Conservation (phyloP, 2,113 vertebrate genomes). For the Dunckerocampus dactyliophorus region DNA sequence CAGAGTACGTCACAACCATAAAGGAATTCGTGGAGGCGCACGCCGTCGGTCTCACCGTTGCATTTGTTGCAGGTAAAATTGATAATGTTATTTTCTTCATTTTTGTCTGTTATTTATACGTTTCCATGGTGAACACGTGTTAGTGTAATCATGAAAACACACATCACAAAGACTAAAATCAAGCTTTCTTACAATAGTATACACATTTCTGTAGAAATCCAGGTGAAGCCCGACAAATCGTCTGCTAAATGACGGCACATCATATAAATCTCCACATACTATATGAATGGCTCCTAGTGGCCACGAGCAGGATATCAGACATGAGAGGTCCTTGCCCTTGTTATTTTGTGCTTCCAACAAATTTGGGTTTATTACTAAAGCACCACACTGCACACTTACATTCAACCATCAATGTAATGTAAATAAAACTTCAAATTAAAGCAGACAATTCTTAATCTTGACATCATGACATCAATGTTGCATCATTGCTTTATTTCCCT, state of each 20-base stretch:
- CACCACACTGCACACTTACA: no score
- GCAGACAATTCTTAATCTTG: not conserved
- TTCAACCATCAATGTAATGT: no score
- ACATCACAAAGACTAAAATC: not conserved
- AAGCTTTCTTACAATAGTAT: not conserved
- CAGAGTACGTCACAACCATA: slow-evolving; percentile 35
- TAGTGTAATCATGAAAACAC: not conserved
- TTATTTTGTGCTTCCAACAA: no score
- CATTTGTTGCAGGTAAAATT: slow-evolving; percentile 50
- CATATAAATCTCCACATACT: not conserved
- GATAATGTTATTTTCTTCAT: not conserved
- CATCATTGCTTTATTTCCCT: slow-evolving; percentile 4
- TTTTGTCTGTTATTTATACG: not conserved
- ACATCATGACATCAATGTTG: not conserved
- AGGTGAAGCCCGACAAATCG: not conserved
- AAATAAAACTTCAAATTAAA: no score
- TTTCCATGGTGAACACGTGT: not conserved
- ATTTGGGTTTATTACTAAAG: no score
- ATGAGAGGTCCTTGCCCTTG: not conserved
- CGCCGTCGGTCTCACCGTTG: slow-evolving; percentile 22
- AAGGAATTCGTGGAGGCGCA: slow-evolving; percentile 45
- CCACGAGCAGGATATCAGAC: not conserved
- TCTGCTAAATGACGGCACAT: not conserved
- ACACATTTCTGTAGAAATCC: not conserved
- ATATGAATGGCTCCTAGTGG: not conserved